Evolutionary conservation across 2,113 vertebrate genomes (phyloP), one percentile per base, ranked within the genome.

Genomic region (Mus spicilegus): DNA sequence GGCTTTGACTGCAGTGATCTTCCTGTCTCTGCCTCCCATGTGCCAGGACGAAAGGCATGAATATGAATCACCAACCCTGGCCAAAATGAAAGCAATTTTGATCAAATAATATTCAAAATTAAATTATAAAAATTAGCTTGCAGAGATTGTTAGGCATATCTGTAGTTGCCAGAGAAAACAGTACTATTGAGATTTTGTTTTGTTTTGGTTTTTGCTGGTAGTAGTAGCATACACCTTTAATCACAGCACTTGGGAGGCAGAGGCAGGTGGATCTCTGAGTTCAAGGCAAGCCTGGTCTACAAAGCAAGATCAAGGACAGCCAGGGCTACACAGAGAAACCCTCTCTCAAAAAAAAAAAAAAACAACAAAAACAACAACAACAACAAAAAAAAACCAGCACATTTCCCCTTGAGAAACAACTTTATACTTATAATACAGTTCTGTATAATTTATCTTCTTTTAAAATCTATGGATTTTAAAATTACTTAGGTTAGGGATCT

Each of bases 61-160:
- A n/a, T 26, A 46, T 63, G 22, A 30, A 39, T 26, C 56, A 61
- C 12, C 81, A 84, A 63, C 7, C 39, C 24, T 85, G n/a, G 24
- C 58, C 39, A 85, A 91, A 72, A 92, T 24, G 61, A 46, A 95
- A 76, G 26, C 73, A 91, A 51, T 94, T 97, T 94, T 65, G 73
- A 91, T 76, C 24, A 94, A 95, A 94, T 87, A 56, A 93, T 19
- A 76, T 22, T 77, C 61, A 63, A 97, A 90, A 95, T 84, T 87
- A 87, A 94, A 89, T 42, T 42, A 10, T 81, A 91, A 72, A 75
- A 93, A 82, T 33, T 78, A 65, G 88, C 28, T 91, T 90, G 85
- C 76, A 89, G 93, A 95, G 76, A 89, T 49, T n/a, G 0, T n/a
- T 89, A 81, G 54, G 73, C 36, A 22, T 63, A 80, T 63, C 61